Percentiles rank a stretch among this genome's conserved stretches.
phyloP scores from a whole-genome alignment of 2,797 vertebrate genomes.

The Parambassis ranga region DNA sequence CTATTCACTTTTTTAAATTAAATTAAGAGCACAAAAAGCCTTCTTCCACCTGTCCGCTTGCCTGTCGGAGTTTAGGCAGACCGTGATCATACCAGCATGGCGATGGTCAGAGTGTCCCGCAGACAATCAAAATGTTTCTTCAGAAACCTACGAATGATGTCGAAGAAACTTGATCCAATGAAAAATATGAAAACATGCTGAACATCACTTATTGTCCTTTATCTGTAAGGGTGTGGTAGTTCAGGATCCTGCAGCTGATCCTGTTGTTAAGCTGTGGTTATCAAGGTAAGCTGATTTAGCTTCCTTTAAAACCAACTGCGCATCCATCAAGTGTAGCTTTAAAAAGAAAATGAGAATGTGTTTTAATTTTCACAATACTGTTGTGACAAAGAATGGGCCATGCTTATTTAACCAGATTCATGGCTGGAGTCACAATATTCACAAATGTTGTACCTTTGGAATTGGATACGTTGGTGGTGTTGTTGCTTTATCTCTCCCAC shows the following conservation, averaged over 20 bases:
- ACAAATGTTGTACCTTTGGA: constrained; percentile 83
- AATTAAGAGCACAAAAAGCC: too few species aligned
- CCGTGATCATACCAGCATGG: too few species aligned
- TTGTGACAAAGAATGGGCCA: neutral
- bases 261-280: neutral
- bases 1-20: too few species aligned
- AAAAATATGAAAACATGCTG: too few species aligned
- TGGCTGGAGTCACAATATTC: neutral
- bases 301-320: constrained; percentile 81
- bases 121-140: too few species aligned
- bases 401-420: neutral
- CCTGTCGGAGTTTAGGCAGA: too few species aligned
- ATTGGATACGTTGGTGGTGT: constrained; percentile 82
- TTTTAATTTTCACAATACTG: neutral
- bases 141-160: too few species aligned
- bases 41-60: too few species aligned
- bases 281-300: constrained; percentile 64
- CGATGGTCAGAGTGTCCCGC: too few species aligned
- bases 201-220: neutral
- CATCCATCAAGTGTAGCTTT: constrained; percentile 83
- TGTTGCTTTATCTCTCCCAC: constrained; percentile 75
- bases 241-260: constrained; percentile 8
- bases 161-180: too few species aligned
- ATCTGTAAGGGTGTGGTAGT: neutral
- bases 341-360: constrained; percentile 7